Conservation (phyloP, 30 jellyfish, hydroid and myxozoan genomes). For the Calvadosia cruxmelitensis region DNA sequence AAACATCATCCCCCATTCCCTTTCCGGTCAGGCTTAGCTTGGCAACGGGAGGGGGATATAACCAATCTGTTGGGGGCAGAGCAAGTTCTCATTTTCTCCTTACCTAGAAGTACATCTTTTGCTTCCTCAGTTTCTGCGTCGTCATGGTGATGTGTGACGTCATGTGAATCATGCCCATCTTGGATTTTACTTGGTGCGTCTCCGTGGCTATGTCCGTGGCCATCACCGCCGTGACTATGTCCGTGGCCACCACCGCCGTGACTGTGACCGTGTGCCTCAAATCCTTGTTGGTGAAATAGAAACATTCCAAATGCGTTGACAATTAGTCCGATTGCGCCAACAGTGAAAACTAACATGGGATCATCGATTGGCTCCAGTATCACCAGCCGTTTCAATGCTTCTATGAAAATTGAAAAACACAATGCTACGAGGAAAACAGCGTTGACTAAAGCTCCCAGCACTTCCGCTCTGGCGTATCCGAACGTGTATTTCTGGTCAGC, state of each 20-base stretch:
- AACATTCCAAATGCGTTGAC: constrained; percentile 91
- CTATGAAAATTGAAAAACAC: constrained; percentile 78
- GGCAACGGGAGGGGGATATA: too few species aligned
- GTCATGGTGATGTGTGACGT: neutral
- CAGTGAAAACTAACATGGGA: constrained; percentile 74
- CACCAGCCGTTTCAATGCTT: constrained; percentile 78
- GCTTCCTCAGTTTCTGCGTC: neutral
- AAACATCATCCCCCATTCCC: too few species aligned
- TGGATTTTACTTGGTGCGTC: too few species aligned
- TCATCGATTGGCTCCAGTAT: constrained; percentile 75
- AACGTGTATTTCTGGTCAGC: constrained; percentile 69
- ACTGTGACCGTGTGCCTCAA: constrained; percentile 50
- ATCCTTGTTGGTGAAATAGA: constrained; percentile 89
- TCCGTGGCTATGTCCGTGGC: constrained; percentile 2
- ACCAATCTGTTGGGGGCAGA: too few species aligned
- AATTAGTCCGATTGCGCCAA: constrained; percentile 94
- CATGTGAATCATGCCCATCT: neutral
- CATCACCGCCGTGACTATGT: constrained; percentile 56
- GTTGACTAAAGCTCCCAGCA: constrained; percentile 92
- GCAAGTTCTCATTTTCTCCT: neutral
- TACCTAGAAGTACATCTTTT: neutral
- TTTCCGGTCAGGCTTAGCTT: too few species aligned
- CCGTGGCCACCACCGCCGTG: constrained; percentile 81
- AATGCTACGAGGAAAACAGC: constrained; percentile 95
- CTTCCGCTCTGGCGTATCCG: constrained; percentile 96